Percentiles rank a stretch among this genome's conserved stretches.
Evolutionary conservation across 2,113 vertebrate species (phyloP).

Genomic region (Actenoides lindsayi): DNA sequence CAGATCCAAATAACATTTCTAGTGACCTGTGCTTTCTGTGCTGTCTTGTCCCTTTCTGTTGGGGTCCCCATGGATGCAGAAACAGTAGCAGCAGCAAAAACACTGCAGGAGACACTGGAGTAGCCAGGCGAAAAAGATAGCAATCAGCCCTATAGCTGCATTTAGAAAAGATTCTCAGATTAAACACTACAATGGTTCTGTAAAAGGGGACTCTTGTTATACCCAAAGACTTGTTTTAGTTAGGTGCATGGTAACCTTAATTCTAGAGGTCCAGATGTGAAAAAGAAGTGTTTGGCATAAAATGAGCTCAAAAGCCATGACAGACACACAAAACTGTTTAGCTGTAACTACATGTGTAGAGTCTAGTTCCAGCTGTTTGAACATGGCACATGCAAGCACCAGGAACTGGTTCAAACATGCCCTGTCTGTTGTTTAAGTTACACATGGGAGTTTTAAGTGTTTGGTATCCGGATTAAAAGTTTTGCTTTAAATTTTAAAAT

Average conservation of each 20-base stretch:
- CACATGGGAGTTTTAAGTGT: background rate
- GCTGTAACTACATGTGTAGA: background rate
- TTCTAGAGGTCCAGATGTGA: background rate
- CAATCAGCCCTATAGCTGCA: background rate
- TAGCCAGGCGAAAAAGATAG: background rate
- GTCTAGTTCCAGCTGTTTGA: background rate
- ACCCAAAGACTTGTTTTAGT: background rate
- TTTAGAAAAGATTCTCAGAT: background rate
- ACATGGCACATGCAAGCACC: background rate
- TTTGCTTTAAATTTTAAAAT: too few relatives aligned
- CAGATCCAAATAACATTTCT: background rate
- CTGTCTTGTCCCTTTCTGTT: background rate
- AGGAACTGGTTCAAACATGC: background rate
- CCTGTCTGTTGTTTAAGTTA: background rate
- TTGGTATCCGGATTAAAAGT: background rate
- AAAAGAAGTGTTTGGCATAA: background rate
- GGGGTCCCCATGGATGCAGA: background rate
- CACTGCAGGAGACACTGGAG: background rate
- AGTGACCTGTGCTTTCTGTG: background rate
- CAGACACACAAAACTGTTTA: background rate
- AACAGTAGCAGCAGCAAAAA: background rate
- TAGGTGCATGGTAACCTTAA: background rate
- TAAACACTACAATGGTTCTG: background rate
- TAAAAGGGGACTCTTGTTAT: background rate
- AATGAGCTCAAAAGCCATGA: background rate